These are phyloP conservation scores for Rhamnusium bicolor DNA, from an alignment of 2,888 invertebrate genomes.

Conservation along the genomic window DNA sequence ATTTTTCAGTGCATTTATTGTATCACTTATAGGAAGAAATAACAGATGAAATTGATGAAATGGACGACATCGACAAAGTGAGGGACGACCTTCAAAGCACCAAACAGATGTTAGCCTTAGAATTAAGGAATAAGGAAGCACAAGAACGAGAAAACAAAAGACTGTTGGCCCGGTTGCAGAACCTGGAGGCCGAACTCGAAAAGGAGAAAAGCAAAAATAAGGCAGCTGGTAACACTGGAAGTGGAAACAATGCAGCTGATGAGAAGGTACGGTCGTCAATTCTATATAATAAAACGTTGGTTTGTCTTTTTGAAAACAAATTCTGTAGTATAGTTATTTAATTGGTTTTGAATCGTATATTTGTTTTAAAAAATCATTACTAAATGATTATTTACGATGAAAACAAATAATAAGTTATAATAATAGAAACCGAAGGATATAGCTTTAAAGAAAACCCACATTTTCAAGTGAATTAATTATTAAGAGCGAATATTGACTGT, in stretches of 20 bases:
- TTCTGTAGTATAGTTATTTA: too few species aligned
- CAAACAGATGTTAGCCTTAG: constrained; percentile 91
- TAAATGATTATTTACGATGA: too few species aligned
- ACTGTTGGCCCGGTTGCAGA: constrained; percentile 83
- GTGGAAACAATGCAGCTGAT: constrained; percentile 57
- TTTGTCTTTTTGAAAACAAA: too few species aligned
- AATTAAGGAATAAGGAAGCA: constrained; percentile 88
- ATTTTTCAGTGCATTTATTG: background rate
- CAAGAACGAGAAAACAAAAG: constrained; percentile 87
- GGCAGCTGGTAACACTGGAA: constrained; percentile 49
- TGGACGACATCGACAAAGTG: constrained; percentile 93
- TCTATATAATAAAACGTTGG: too few species aligned
- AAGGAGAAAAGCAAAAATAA: constrained; percentile 71
- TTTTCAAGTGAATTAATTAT: too few species aligned
- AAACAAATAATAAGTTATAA: too few species aligned
- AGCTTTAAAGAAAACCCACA: too few species aligned
- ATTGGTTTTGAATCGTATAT: too few species aligned
- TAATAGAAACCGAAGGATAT: too few species aligned
- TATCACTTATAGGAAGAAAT: constrained; percentile 64
- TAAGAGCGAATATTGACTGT: too few species aligned
- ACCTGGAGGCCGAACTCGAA: constrained; percentile 86
- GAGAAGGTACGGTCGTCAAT: constrained; percentile 67
- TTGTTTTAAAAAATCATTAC: too few species aligned
- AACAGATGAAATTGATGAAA: constrained; percentile 81
- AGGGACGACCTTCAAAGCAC: constrained; percentile 93